A percentile compares a stretch with the other conserved stretches of the same genome.
Conservation (phyloP, 2,113 vertebrate species). For the Tauraco erythrolophus region DNA sequence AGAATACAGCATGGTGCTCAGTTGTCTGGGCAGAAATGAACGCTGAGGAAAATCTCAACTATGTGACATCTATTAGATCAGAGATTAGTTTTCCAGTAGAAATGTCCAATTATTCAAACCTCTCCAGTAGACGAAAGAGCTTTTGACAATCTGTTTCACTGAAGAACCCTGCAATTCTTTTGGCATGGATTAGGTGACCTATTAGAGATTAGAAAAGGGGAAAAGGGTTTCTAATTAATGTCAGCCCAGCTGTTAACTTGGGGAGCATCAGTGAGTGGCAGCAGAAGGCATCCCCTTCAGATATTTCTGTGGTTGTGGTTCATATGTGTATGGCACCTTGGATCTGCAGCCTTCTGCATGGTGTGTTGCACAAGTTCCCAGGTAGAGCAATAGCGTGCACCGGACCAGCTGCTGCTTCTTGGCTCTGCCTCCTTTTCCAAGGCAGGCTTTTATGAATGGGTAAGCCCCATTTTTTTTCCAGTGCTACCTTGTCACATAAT, state of each 20-base stretch:
- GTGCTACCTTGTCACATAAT: neutral
- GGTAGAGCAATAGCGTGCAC: neutral
- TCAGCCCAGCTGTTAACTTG: slow-evolving; percentile 22
- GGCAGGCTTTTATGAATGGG: slow-evolving; percentile 23
- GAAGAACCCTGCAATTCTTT: slow-evolving; percentile 6
- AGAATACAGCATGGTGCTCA: slow-evolving; percentile 29
- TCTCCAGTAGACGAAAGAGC: neutral
- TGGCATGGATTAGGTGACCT: slow-evolving; percentile 25
- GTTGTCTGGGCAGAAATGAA: slow-evolving; percentile 34
- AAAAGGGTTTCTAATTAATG: slow-evolving; percentile 35
- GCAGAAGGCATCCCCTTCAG: neutral
- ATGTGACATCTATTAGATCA: slow-evolving; percentile 39
- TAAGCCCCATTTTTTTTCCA: neutral
- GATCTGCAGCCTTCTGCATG: neutral
- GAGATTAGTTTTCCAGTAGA: slow-evolving; percentile 50
- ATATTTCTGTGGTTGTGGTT: neutral
- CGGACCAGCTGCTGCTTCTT: neutral
- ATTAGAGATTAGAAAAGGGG: neutral
- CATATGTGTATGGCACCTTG: neutral
- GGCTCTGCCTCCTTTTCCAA: neutral
- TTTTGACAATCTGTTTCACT: slow-evolving; percentile 55
- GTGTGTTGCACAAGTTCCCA: neutral
- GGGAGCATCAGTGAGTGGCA: neutral
- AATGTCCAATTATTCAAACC: slow-evolving; percentile 43
- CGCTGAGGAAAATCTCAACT: slow-evolving; percentile 45